Evolutionary conservation across 2,113 vertebrate genomes (phyloP).

Genomic region (Sylvietta virens): DNA sequence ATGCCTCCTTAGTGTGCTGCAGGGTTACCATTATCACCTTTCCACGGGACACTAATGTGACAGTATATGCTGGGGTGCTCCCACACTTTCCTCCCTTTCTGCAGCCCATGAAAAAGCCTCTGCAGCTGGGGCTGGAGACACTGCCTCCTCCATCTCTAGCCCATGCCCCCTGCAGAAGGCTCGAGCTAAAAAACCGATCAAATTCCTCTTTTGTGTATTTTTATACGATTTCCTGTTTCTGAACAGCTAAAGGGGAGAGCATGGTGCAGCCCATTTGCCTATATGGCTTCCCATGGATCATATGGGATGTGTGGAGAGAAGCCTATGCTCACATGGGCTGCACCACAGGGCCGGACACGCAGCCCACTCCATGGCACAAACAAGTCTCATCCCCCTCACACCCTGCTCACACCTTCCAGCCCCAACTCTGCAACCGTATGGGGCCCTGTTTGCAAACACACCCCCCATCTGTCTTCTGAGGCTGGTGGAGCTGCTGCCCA

Average conservation of each 20-base stretch:
- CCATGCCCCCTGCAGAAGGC: not conserved
- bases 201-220: not conserved
- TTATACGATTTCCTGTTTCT: not conserved
- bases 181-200: not conserved
- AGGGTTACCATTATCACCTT: not conserved
- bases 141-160: not conserved
- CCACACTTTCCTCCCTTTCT: not conserved
- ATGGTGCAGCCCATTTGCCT: accelerated
- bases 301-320: accelerated
- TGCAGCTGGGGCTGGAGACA: not conserved
- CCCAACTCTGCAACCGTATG: accelerated
- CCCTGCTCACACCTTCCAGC: not conserved
- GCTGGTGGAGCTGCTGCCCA: too few species aligned
- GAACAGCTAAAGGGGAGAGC: slow-evolving; percentile 20
- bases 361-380: not conserved
- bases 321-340: too few species aligned
- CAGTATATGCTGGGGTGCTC: not conserved
- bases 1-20: not conserved
- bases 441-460: not conserved
- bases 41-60: not conserved
- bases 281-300: not conserved
- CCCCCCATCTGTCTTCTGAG: accelerated
- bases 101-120: not conserved
- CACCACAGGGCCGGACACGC: not conserved
- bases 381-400: not conserved